Evolutionary conservation across 2,888 invertebrate species (phyloP).

Genomic region (Ornithoptera alexandrae): DNA sequence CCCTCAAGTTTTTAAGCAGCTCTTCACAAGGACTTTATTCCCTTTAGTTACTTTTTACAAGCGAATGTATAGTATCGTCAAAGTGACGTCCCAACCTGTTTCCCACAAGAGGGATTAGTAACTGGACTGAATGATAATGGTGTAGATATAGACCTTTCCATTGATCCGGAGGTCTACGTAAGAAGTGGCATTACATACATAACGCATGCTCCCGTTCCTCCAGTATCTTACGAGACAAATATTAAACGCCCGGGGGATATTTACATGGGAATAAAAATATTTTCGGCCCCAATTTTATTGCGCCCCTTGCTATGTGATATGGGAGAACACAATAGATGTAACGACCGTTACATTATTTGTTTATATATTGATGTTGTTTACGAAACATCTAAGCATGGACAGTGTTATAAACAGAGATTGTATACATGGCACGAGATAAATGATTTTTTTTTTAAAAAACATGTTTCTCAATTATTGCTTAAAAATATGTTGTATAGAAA

Average conservation of each 20-base stretch:
- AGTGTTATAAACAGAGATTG: background rate
- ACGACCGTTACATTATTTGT: conserved; percentile 10
- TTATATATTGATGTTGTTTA: conserved; percentile 4
- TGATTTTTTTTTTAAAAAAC: too few species aligned
- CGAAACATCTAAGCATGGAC: background rate
- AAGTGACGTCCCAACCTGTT: too few species aligned
- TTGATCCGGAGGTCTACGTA: conserved; percentile 31
- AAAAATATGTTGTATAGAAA: too few species aligned
- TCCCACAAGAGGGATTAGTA: too few species aligned
- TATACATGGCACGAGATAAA: too few species aligned
- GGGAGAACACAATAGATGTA: conserved; percentile 18
- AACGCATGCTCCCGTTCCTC: conserved; percentile 49
- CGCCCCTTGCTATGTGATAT: conserved; percentile 35
- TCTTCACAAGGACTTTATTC: too few species aligned
- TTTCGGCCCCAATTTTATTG: conserved; percentile 52
- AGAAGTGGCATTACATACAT: conserved; percentile 51
- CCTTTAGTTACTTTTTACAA: too few species aligned
- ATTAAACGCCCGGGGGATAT: conserved; percentile 63
- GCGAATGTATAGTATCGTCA: too few species aligned
- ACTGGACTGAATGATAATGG: too few species aligned
- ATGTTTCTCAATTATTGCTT: too few species aligned
- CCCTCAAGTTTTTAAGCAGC: too few species aligned
- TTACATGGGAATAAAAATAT: conserved; percentile 65
- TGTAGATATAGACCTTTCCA: background rate
- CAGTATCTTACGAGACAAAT: conserved; percentile 66